phyloP scores from a whole-genome alignment of 2,113 vertebrate genomes.

The Microtus oregoni region DNA sequence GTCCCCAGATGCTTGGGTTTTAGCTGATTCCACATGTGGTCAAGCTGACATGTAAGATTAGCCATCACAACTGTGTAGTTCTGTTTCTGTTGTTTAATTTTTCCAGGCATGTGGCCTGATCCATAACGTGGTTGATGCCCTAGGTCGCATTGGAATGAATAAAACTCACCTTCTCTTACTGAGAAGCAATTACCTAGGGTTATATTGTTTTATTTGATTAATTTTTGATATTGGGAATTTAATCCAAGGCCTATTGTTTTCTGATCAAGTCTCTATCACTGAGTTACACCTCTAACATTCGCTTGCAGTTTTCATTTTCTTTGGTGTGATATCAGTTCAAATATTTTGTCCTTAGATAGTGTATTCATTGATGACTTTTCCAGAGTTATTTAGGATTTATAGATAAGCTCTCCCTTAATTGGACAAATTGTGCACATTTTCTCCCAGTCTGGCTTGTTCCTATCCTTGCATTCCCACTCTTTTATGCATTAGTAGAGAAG shows the following conservation, averaged over 20 bases:
- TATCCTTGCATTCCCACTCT: no score
- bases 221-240: not conserved
- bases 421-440: not conserved
- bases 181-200: accelerated
- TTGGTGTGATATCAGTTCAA: not conserved
- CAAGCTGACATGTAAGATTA: not conserved
- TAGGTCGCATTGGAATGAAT: not conserved
- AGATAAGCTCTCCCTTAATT: not conserved
- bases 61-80: not conserved
- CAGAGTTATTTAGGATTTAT: not conserved
- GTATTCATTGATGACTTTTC: not conserved
- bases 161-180: not conserved
- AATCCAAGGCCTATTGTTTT: not conserved
- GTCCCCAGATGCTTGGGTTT: not conserved
- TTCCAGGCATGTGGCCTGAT: not conserved
- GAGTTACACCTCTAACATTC: no score
- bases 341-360: not conserved
- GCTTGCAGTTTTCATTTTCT: not conserved
- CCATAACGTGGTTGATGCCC: not conserved
- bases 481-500: not conserved
- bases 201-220: no score
- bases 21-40: not conserved
- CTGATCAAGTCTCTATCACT: not conserved
- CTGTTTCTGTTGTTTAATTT: not conserved
- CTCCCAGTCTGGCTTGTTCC: not conserved